Percentiles rank a stretch among this genome's conserved stretches.
Evolutionary conservation across 2,797 vertebrate genomes (phyloP).

Genomic region (Anas bernieri): DNA sequence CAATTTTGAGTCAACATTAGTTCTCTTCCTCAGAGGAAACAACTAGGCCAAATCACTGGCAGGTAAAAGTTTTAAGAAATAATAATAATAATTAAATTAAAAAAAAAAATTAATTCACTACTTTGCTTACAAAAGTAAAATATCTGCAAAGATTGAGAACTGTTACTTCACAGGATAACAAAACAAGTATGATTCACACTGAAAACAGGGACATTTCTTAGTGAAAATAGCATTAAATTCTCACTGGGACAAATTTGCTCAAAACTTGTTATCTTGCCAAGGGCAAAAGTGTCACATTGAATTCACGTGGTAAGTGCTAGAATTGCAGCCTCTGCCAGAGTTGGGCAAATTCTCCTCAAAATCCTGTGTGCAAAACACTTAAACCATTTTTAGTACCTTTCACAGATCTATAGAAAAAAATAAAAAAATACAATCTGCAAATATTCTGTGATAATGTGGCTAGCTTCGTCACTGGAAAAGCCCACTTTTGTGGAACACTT

Average conservation of each 20-base stretch:
- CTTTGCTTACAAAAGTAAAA: background rate
- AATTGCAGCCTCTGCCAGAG: background rate
- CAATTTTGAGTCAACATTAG: background rate
- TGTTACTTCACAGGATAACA: background rate
- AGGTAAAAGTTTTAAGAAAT: background rate
- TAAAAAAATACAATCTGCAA: background rate
- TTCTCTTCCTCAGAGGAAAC: background rate
- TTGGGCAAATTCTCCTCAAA: background rate
- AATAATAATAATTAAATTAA: background rate
- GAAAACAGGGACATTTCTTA: background rate
- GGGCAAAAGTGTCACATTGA: background rate
- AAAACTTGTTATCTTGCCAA: constrained; percentile 24
- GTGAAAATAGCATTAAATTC: background rate
- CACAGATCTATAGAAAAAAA: background rate
- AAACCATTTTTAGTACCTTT: background rate
- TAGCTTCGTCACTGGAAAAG: background rate
- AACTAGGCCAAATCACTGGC: background rate
- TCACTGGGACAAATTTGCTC: constrained; percentile 6
- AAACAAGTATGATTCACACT: background rate
- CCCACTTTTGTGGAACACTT: background rate
- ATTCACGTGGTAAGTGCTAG: background rate
- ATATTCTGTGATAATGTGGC: background rate
- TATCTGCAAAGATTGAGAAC: background rate
- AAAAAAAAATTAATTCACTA: background rate
- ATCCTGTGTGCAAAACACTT: background rate